These are phyloP conservation scores for Nematopogon swammerdamellus DNA, from an alignment of 2,888 invertebrate species.

Conservation along the genomic window DNA sequence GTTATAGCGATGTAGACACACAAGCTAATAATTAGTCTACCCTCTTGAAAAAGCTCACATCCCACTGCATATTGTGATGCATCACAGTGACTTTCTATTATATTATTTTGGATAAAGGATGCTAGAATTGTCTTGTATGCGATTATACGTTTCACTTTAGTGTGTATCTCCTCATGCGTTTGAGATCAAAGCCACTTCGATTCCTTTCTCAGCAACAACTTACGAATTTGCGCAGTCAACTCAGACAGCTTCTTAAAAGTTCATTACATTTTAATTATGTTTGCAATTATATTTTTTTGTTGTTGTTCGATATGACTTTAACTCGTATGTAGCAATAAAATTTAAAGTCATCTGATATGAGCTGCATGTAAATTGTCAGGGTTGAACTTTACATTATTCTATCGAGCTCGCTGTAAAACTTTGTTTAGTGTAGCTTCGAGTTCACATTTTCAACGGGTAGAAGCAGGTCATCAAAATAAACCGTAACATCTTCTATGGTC, in stretches of 20 bases:
- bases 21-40: conserved; percentile 6
- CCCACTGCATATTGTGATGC: conserved; percentile 12
- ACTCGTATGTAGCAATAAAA: conserved; percentile 9
- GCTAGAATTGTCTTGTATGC: conserved; percentile 5
- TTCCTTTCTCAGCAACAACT: background rate
- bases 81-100: conserved; percentile 9
- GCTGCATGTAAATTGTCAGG: conserved; percentile 9
- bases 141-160: background rate
- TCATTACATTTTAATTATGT: conserved; percentile 9
- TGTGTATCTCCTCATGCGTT: background rate
- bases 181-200: background rate
- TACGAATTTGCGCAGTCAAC: conserved; percentile 8
- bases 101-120: conserved; percentile 1
- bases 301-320: conserved; percentile 4
- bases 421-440: conserved; percentile 6
- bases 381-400: conserved; percentile 9
- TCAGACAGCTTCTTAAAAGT: conserved; percentile 12
- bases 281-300: conserved; percentile 4
- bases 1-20: no score
- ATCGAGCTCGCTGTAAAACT: conserved; percentile 9
- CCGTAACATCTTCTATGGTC: conserved; percentile 11
- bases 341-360: conserved; percentile 8
- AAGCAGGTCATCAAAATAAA: conserved; percentile 14
- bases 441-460: conserved; percentile 7
- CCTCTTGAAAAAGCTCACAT: conserved; percentile 7